Base-by-base conservation (phyloP, 2,888 invertebrate genomes). In the Temnothorax unifasciatus region DNA sequence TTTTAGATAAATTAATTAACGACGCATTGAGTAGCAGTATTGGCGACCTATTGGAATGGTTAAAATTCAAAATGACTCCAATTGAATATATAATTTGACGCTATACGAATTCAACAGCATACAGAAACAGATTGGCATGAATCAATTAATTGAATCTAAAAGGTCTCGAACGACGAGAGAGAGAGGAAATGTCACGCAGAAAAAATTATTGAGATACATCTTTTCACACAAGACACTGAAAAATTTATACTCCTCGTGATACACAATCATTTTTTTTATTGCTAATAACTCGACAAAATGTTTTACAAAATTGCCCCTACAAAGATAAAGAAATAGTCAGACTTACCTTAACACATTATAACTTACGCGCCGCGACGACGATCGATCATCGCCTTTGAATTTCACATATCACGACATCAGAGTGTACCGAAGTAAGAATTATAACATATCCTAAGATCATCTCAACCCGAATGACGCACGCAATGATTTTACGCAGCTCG, bases 331-430 rank as follows among this genome's bases (percentile, higher is more conserved):
- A 66, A 66, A 77, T 66, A 54, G 52, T 66, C 47, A 68, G 47
- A 81, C 79, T 81, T 81, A 81, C 79, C 79, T 81, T 79, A 57
- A 71, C 38, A 59, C 38, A 71, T 47, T 71, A 59, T 57, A 77
- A 77, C 25, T 71, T 68, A 38, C 47, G 57, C 44, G 54, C 8
- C 54, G 66, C 44, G 11, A 57, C 11, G 15, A 59, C 44, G 71
- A 79, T 47, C 73, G 44, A 50, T 69, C 38, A 4, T 71, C 47
- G 38, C 21, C 64, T 25, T 15, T 25, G 38, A 68, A 38, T 25
- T 38, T 81, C 61, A 47, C 21, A 47, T 44, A 15, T 34, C 47
- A 29, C 52, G 54, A 77, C 25, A 68, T 77, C 68, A 29, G 34
- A 29, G 25, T 38, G 25, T 76, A 34, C 29, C 21, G 18, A 34